phyloP scores from a whole-genome alignment of 2,797 vertebrate genomes.

The Poeciliopsis infans region DNA sequence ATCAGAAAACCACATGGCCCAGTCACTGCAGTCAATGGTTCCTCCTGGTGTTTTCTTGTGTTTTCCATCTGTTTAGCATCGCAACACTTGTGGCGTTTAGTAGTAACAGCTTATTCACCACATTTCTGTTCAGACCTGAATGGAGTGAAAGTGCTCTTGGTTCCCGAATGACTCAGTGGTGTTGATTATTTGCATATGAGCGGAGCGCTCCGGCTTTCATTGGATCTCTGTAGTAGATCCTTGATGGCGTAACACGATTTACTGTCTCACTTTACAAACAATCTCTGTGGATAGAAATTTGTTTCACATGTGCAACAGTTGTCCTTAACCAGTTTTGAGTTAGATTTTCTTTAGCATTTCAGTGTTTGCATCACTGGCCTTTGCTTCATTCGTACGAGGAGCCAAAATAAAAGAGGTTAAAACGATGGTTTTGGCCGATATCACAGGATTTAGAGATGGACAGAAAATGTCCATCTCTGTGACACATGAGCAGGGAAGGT shows the following conservation, averaged over 20 bases:
- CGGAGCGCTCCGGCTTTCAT: background rate
- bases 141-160: background rate
- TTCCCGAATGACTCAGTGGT: conserved; percentile 7
- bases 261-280: background rate
- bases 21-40: background rate
- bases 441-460: background rate
- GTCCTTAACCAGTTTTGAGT: too few species aligned
- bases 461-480: background rate
- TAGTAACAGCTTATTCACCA: conserved; percentile 9
- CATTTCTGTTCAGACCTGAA: conserved; percentile 1
- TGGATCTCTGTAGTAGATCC: background rate
- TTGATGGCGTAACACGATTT: background rate
- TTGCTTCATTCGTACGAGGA: background rate
- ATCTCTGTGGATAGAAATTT: background rate
- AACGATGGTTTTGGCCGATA: background rate
- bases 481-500: background rate
- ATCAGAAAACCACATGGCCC: background rate
- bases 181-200: background rate
- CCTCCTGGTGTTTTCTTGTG: background rate
- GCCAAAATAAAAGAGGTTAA: background rate
- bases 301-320: background rate
- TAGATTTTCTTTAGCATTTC: background rate
- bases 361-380: background rate
- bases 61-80: background rate
- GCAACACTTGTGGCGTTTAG: background rate